Evolutionary conservation across 92 coral and sea anemone genomes (phyloP).

Genomic region (Isaurus tuberculatus): DNA sequence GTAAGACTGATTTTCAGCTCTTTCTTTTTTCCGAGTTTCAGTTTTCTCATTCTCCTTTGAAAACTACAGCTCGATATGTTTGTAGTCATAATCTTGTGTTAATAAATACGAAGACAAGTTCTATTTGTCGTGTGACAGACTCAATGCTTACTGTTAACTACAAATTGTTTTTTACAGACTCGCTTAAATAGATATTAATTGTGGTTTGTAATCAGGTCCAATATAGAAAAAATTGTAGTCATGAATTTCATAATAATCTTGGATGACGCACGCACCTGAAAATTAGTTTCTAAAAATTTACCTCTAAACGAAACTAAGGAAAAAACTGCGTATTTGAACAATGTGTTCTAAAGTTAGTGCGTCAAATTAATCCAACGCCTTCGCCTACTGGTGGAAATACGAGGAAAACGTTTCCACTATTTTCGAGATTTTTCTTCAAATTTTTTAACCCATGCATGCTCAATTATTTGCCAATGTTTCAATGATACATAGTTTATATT

Average conservation of each 20-base stretch:
- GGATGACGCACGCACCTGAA: not conserved
- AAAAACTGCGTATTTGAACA: not conserved
- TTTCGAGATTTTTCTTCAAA: not conserved
- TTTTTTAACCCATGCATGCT: no score
- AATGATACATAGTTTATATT: no score
- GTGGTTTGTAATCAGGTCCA: not conserved
- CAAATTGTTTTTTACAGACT: not conserved
- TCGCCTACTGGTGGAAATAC: not conserved
- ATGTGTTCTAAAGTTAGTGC: not conserved
- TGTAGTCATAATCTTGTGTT: not conserved
- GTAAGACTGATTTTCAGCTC: not conserved
- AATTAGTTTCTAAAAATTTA: not conserved
- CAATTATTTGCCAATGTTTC: no score
- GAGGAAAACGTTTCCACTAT: not conserved
- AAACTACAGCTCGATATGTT: not conserved
- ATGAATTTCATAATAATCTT: not conserved
- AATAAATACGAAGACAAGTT: not conserved
- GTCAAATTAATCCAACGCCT: not conserved
- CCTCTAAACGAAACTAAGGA: not conserved
- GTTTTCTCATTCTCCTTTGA: conserved; percentile 7
- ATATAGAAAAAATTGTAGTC: conserved; percentile 8
- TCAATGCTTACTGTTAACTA: not conserved
- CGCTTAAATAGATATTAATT: not conserved
- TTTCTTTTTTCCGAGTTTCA: not conserved
- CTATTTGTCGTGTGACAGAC: not conserved